These are phyloP conservation scores for Neomicropteryx cornuta DNA, from an alignment of 1,140 invertebrate genomes.

Conservation along the genomic window DNA sequence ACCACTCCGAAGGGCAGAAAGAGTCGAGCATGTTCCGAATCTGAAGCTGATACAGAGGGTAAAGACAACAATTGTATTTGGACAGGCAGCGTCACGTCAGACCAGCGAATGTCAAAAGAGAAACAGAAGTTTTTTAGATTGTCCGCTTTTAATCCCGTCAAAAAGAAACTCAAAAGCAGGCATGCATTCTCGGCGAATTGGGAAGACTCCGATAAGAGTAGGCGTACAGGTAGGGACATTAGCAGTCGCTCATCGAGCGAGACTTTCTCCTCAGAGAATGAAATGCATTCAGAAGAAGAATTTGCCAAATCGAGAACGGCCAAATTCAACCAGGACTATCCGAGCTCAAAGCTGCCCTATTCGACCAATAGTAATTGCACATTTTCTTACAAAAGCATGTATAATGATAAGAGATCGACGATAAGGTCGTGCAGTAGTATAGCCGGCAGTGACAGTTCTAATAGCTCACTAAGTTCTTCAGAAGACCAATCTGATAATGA, in stretches of 20 bases:
- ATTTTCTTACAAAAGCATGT: too few relatives aligned
- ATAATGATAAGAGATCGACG: too few relatives aligned
- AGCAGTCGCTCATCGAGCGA: constrained; percentile 8
- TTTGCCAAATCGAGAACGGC: too few relatives aligned
- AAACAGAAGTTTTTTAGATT: constrained; percentile 77
- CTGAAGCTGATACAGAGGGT: not conserved
- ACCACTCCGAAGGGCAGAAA: constrained; percentile 27
- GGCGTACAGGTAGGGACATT: constrained; percentile 14
- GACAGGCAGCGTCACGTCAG: constrained; percentile 46
- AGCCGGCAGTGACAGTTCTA: too few relatives aligned
- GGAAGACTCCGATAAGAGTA: constrained; percentile 15
- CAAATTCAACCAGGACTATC: too few relatives aligned
- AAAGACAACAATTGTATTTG: not conserved
- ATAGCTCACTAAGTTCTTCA: too few relatives aligned
- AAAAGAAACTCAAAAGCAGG: constrained; percentile 21
- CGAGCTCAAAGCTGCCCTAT: too few relatives aligned
- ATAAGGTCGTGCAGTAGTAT: too few relatives aligned
- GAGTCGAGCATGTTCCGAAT: constrained; percentile 1
- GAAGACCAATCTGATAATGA: too few relatives aligned
- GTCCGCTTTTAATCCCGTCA: constrained; percentile 54
- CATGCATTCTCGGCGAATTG: constrained; percentile 8
- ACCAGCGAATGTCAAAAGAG: constrained; percentile 67
- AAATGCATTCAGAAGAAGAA: constrained; percentile 11
- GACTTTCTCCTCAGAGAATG: constrained; percentile 23
- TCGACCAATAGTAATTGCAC: too few relatives aligned